Evolutionary conservation across 2,888 invertebrate species (phyloP), one percentile per base, ranked within the genome.

Genomic region (Chromoteleia sp.): DNA sequence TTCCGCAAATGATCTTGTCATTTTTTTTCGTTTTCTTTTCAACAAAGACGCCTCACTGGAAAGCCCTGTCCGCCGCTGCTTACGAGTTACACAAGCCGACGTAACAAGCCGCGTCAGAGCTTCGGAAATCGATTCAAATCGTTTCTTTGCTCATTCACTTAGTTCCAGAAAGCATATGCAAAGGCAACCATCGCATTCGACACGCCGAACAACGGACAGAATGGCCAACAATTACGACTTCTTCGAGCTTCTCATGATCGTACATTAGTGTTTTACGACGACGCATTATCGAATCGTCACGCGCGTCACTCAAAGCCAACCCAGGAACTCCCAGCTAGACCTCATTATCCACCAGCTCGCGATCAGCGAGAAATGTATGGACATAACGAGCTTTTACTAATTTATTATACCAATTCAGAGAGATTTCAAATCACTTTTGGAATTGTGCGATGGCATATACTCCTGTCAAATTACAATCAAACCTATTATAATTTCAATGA

Each of bases 241-340:
- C 76, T 79, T 59, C 54, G 71, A 78, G 67, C 84, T 87, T 85
- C 89, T 89, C 88, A 89, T 89, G 87, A 91, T 91, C 88, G 88
- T 86, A 83, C 86, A 91, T 91, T 91, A 91, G 91, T 89, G 89
- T 89, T 91, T 91, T 90, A 90, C 89, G 86, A 90, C 86, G 82
- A 48, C 68, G 65, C 80, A 87, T 88, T 89, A 89, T 89, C 83
- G 86, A 63, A 80, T 83, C 87, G 89, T 89, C 88, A 90, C 88
- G 89, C 88, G 84, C 77, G 87, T 89, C 89, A 87, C 81, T 90
- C 86, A 86, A 77, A 84, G 71, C 59, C 58, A 50, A 76, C 81
- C 54, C 77, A 33, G 48, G 70, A 73, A 52, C 68, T 73, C 68
- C 73, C 59, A 73, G 50, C 50, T 59, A 67, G 70, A 58, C 41